phyloP scores from a whole-genome alignment of 2,797 vertebrate species.

The Lithobates sylvaticus region DNA sequence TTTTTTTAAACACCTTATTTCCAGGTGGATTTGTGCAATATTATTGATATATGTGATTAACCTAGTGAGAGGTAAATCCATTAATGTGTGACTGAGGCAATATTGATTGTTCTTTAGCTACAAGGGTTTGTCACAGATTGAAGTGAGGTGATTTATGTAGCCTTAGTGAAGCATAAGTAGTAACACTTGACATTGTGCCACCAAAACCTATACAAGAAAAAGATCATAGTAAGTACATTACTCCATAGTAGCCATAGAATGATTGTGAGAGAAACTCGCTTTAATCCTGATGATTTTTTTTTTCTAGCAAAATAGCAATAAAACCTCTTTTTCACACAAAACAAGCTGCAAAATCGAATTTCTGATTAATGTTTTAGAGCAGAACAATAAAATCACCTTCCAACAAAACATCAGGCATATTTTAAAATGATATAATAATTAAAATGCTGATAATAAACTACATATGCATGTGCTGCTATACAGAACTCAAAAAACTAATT shows the following conservation, averaged over 20 bases:
- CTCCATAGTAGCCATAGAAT: conserved; percentile 18
- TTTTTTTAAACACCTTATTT: not conserved
- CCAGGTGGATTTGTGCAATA: conserved; percentile 14
- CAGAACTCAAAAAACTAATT: not conserved
- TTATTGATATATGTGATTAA: conserved; percentile 63
- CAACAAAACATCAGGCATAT: not conserved
- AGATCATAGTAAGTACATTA: conserved; percentile 59
- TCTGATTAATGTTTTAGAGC: not conserved
- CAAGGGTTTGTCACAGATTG: conserved; percentile 33
- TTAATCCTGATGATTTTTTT: conserved; percentile 46
- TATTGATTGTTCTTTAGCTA: conserved; percentile 52
- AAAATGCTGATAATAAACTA: too few species aligned
- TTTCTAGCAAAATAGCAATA: conserved; percentile 9
- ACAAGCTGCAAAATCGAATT: conserved; percentile 48
- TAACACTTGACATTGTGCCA: conserved; percentile 47
- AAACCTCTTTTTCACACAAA: conserved; percentile 1
- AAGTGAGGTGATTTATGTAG: conserved; percentile 59
- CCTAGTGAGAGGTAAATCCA: conserved; percentile 60
- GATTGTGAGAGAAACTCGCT: not conserved
- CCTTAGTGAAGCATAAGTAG: conserved; percentile 38
- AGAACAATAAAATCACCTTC: not conserved
- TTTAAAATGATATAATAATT: too few species aligned
- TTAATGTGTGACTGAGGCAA: conserved; percentile 58
- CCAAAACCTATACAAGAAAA: conserved; percentile 59
- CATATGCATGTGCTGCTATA: too few species aligned